These are phyloP conservation scores for Silvanus unidentatus DNA, from an alignment of 2,888 invertebrate species.

Conservation along the genomic window DNA sequence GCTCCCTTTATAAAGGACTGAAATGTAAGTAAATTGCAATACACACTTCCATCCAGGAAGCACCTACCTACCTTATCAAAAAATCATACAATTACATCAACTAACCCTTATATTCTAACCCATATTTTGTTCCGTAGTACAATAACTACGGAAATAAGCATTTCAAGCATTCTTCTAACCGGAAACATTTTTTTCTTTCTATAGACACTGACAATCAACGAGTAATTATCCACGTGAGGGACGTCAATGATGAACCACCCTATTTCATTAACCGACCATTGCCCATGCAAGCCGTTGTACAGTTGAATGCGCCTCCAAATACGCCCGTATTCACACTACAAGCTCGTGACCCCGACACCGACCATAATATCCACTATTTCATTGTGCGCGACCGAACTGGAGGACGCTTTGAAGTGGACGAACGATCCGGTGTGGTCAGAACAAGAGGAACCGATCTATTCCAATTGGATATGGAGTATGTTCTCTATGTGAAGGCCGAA, in stretches of 20 bases:
- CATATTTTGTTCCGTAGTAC: background rate
- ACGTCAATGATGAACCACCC: conserved; percentile 95
- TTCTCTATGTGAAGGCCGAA: conserved; percentile 91
- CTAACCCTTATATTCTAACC: background rate
- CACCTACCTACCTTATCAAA: background rate
- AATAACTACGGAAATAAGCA: conserved; percentile 2
- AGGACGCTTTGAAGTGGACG: conserved; percentile 58
- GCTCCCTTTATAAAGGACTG: conserved; percentile 38
- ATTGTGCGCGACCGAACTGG: conserved; percentile 87
- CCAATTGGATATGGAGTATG: conserved; percentile 94
- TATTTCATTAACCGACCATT: conserved; percentile 95
- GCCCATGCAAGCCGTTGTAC: conserved; percentile 96
- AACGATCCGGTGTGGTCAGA: conserved; percentile 85
- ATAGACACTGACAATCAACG: conserved; percentile 92
- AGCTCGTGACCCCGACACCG: conserved; percentile 93
- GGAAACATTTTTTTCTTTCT: conserved; percentile 13
- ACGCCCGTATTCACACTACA: conserved; percentile 96
- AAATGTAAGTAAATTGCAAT: conserved; percentile 41
- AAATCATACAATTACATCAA: background rate
- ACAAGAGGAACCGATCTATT: conserved; percentile 88
- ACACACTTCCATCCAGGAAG: background rate
- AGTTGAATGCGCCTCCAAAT: conserved; percentile 90
- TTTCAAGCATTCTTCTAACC: background rate
- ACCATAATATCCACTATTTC: conserved; percentile 93
- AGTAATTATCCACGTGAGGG: conserved; percentile 90